Conservation (phyloP, 1,140 invertebrate species). For the Drosophila equinoxialis region DNA sequence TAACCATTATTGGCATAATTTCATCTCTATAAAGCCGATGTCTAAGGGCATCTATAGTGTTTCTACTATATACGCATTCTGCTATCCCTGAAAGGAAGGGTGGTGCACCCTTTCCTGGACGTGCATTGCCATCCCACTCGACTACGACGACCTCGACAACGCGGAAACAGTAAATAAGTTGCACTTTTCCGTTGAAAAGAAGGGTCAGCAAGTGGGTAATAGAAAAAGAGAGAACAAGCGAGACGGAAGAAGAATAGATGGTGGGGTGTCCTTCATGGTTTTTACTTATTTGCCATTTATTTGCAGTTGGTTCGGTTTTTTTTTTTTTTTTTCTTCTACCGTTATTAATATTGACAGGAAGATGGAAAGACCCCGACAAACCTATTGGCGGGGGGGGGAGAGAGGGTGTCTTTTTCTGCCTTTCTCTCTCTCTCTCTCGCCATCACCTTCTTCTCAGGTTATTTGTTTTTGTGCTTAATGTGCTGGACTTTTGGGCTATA, state of each 20-base stretch:
- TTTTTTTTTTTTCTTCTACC: constrained; percentile 41
- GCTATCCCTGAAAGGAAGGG: neutral
- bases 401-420: neutral
- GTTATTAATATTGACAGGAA: constrained; percentile 72
- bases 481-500: constrained; percentile 41
- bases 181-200: constrained; percentile 66
- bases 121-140: constrained; percentile 7
- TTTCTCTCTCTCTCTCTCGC: constrained; percentile 11
- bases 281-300: constrained; percentile 74
- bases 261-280: constrained; percentile 58
- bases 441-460: constrained; percentile 32
- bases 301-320: constrained; percentile 65
- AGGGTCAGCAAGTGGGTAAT: neutral
- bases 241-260: neutral
- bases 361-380: constrained; percentile 42
- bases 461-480: constrained; percentile 74
- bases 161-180: constrained; percentile 73
- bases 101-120: constrained; percentile 9
- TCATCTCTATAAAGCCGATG: no score
- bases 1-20: no score
- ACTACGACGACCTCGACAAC: constrained; percentile 18
- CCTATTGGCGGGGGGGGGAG: constrained; percentile 43
- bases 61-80: neutral
- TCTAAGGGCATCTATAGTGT: neutral
- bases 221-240: constrained; percentile 2